Evolutionary conservation across 2,888 invertebrate genomes (phyloP).

Genomic region (Eupithecia tripunctaria): DNA sequence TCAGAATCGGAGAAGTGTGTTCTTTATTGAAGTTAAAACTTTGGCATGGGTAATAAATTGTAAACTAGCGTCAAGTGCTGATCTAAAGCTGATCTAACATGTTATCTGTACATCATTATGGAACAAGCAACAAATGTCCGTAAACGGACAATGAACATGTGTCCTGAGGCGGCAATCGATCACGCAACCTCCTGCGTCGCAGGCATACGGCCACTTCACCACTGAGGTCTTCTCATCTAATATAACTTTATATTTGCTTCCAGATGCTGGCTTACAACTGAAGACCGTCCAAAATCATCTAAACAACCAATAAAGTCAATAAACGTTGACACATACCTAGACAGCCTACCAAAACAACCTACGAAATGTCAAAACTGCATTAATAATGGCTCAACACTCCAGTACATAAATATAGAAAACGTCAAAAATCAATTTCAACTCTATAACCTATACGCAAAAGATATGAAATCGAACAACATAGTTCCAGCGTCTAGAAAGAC

Average conservation of each 20-base stretch:
- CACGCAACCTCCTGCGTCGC: background rate
- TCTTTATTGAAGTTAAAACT: too few relatives aligned
- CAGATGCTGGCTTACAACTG: constrained; percentile 56
- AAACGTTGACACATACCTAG: constrained; percentile 61
- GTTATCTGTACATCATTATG: too few relatives aligned
- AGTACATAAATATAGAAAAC: constrained; percentile 56
- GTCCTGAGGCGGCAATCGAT: background rate
- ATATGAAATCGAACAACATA: constrained; percentile 50
- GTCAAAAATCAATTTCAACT: constrained; percentile 65
- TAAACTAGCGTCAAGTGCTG: too few relatives aligned
- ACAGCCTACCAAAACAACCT: constrained; percentile 57
- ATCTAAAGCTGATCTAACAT: too few relatives aligned
- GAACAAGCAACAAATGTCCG: background rate
- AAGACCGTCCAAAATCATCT: constrained; percentile 46
- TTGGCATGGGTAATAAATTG: too few relatives aligned
- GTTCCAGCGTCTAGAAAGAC: constrained; percentile 68
- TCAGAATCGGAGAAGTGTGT: too few relatives aligned
- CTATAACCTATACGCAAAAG: constrained; percentile 59
- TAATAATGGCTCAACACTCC: constrained; percentile 42
- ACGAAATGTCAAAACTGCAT: constrained; percentile 61
- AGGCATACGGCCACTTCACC: background rate
- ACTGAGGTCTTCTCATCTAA: background rate
- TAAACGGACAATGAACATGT: background rate
- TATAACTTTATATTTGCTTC: constrained; percentile 11
- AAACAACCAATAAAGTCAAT: constrained; percentile 60